A percentile compares a stretch with the other conserved stretches of the same genome.
Evolutionary conservation across 2,113 vertebrate species (phyloP).

Genomic region (Fukomys damarensis): DNA sequence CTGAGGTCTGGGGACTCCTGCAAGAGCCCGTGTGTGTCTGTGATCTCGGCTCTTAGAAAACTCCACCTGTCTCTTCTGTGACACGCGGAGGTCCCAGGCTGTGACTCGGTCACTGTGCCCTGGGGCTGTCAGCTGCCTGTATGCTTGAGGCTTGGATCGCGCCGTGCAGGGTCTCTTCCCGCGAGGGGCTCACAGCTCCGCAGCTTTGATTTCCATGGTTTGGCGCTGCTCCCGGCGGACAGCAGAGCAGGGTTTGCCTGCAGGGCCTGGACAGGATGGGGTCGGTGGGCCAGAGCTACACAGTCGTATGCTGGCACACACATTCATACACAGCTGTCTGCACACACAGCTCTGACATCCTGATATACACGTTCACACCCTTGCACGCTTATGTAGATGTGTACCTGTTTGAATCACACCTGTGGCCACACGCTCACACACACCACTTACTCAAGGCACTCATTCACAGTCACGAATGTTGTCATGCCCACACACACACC

Average conservation of each 20-base stretch:
- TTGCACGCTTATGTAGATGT: neutral
- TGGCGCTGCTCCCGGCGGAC: neutral
- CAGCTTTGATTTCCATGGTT: neutral
- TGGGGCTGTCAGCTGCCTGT: neutral
- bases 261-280: neutral
- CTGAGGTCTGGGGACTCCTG: fast-evolving
- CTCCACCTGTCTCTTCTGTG: neutral
- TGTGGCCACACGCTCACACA: neutral
- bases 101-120: neutral
- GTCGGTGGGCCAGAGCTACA: neutral
- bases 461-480: too few species aligned
- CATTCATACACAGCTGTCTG: neutral
- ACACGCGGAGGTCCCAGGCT: fast-evolving
- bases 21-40: neutral
- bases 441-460: neutral
- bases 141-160: fast-evolving
- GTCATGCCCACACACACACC: neutral
- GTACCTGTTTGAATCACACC: too few species aligned
- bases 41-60: fast-evolving
- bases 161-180: neutral
- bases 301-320: too few species aligned
- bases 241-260: neutral
- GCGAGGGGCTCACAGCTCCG: fast-evolving
- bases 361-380: neutral
- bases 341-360: neutral